Base-by-base conservation (phyloP, 1,140 invertebrate genomes). In the Neelides sp. region DNA sequence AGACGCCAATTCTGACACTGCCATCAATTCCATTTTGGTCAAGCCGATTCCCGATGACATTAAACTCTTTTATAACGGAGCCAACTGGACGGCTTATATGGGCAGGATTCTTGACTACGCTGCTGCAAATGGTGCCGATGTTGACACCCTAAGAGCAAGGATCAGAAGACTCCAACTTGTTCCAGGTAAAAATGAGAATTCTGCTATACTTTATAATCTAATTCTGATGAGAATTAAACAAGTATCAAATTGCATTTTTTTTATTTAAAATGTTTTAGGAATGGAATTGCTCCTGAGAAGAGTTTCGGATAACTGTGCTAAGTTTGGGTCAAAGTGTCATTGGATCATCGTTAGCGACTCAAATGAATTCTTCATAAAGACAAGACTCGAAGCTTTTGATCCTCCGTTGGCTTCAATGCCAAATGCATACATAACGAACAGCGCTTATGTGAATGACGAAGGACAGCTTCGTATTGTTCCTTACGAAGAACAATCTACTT, bases 361-460 rank as follows among this genome's bases (percentile, higher is more conserved):
- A 28, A 60, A 60, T 28, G 35, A 36, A 17, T 54, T 57, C 27
- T 60, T 60, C 34, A 60, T 60, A 15, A 34, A 52, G 3, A 57
- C 48, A 12, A 41, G 26, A 13, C 32, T 60, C 2, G 19, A 15
- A 0, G 46, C 39, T 27, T 8, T 48, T 8, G 47, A n/a, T 4
- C 58, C 58, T 19, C 48, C 58, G 19, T 60, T n/a, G 46, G n/a
- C n/a, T 32, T n/a, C n/a, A 10, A 7, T 26, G 19, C 54, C 58
- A 2, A 44, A 52, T 34, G 28, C 24, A 12, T 32, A 57, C 15
- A 43, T 60, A 1, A 50, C 58, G n/a, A 60, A 60, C 45, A 51
- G 27, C 4, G 53, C 57, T 4, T 34, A 28, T 3, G 19, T 23
- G 24, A 37, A 50, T 4, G 26, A 3, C 1, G 51, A 56, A 41